phyloP scores from a whole-genome alignment of 2,888 invertebrate genomes.

The Amorpha juglandis region DNA sequence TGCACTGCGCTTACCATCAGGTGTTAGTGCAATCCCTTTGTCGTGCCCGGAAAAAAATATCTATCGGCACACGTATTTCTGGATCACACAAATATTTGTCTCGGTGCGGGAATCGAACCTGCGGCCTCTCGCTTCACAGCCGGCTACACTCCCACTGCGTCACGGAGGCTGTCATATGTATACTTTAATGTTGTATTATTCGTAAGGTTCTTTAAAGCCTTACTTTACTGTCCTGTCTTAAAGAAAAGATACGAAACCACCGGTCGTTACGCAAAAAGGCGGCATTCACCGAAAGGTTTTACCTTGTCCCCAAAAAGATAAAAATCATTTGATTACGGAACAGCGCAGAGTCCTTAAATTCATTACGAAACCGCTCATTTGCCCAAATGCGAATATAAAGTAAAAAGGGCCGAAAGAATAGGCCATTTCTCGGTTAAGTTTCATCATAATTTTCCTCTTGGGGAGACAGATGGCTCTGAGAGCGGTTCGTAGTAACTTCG shows the following conservation, averaged over 20 bases:
- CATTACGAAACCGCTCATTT: conserved; percentile 47
- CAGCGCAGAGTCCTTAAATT: conserved; percentile 41
- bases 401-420: conserved; percentile 43
- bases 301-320: conserved; percentile 24
- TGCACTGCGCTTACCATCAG: too few species aligned
- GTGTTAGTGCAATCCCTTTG: too few species aligned
- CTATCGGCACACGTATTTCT: too few species aligned
- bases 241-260: background rate
- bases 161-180: too few species aligned
- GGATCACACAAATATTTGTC: too few species aligned
- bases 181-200: too few species aligned
- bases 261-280: background rate
- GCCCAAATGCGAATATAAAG: conserved; percentile 49
- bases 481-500: background rate
- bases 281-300: background rate
- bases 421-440: conserved; percentile 38
- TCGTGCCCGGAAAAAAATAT: too few species aligned
- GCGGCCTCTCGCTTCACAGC: too few species aligned
- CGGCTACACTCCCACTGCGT: too few species aligned
- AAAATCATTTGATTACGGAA: conserved; percentile 29
- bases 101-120: too few species aligned
- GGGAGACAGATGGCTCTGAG: conserved; percentile 45
- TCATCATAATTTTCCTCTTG: conserved; percentile 36
- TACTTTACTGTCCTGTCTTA: too few species aligned
- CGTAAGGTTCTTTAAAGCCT: too few species aligned